A percentile compares a stretch with the other conserved stretches of the same genome.
These are phyloP conservation scores for Scomber scombrus DNA, from an alignment of 2,113 vertebrate genomes.

Conservation along the genomic window DNA sequence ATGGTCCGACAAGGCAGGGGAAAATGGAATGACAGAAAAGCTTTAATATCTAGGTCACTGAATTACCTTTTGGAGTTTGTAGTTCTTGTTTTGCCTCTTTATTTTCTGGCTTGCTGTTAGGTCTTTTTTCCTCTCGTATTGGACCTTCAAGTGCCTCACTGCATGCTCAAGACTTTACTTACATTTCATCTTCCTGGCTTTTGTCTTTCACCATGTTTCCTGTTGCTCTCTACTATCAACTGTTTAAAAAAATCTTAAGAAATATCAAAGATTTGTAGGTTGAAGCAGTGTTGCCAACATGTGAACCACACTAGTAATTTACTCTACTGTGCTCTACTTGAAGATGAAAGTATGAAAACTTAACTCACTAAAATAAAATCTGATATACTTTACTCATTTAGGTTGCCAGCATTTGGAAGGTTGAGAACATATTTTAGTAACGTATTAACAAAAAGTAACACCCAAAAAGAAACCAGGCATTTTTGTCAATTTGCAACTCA, in stretches of 20 bases:
- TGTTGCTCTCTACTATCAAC: conserved; percentile 4
- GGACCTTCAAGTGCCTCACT: conserved; percentile 46
- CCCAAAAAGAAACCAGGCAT: conserved; percentile 45
- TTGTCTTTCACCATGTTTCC: conserved; percentile 19
- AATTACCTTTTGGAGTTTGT: conserved; percentile 77
- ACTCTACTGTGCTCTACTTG: background rate
- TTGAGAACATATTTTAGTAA: conserved; percentile 57
- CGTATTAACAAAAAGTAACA: conserved; percentile 70
- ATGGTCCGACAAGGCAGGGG: conserved; percentile 75
- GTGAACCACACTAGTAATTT: background rate
- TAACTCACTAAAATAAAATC: conserved; percentile 34
- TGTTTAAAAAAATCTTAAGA: background rate
- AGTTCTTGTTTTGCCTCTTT: conserved; percentile 60
- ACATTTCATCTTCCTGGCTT: conserved; percentile 23
- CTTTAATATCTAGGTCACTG: conserved; percentile 85
- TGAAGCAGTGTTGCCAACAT: background rate
- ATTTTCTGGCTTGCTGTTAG: conserved; percentile 47
- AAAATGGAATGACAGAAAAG: conserved; percentile 67
- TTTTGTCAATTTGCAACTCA: conserved; percentile 69
- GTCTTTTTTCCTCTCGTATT: conserved; percentile 34
- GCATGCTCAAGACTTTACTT: conserved; percentile 25
- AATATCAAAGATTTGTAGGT: background rate
- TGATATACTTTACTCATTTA: conserved; percentile 36
- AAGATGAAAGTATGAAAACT: conserved; percentile 18
- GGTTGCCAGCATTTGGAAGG: conserved; percentile 29